Evolutionary conservation across 92 coral and sea anemone genomes (phyloP).

Genomic region (Porites rus): DNA sequence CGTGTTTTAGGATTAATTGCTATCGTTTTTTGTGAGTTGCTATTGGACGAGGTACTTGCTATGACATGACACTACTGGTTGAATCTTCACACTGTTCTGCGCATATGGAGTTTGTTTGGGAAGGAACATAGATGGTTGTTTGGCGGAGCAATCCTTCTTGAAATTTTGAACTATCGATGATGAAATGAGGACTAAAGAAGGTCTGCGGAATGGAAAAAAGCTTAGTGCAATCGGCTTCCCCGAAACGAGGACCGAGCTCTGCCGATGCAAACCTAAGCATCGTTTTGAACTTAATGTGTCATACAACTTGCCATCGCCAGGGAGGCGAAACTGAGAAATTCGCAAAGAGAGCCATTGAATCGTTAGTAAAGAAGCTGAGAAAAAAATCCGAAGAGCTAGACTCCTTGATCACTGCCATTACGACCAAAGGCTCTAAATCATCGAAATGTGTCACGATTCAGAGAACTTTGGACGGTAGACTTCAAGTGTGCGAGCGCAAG

Average conservation of each 20-base stretch:
- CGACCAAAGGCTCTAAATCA: slow-evolving; percentile 95
- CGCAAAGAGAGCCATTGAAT: slow-evolving; percentile 99
- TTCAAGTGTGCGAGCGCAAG: slow-evolving; percentile 99
- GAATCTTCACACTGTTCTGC: slow-evolving; percentile 79
- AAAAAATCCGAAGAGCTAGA: slow-evolving; percentile 98
- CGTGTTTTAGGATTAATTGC: slow-evolving; percentile 69
- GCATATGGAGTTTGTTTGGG: slow-evolving; percentile 89
- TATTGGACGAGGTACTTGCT: slow-evolving; percentile 82
- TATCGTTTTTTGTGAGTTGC: slow-evolving; percentile 59
- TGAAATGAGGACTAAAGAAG: slow-evolving; percentile 72
- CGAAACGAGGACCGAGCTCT: slow-evolving; percentile 96
- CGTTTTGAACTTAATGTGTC: slow-evolving; percentile 95
- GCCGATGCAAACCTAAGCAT: slow-evolving; percentile 99
- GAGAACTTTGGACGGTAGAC: slow-evolving; percentile 97
- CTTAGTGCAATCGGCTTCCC: slow-evolving; percentile 87
- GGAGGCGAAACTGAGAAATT: slow-evolving; percentile 99
- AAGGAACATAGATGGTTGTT: slow-evolving; percentile 40
- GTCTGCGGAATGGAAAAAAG: slow-evolving; percentile 85
- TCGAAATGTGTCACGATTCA: slow-evolving; percentile 99
- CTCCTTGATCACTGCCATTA: slow-evolving; percentile 91
- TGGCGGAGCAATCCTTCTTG: slow-evolving; percentile 51
- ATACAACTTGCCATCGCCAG: slow-evolving; percentile 99
- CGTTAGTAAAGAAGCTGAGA: slow-evolving; percentile 96
- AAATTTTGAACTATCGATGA: slow-evolving; percentile 46
- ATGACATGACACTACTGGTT: slow-evolving; percentile 82